phyloP scores from a whole-genome alignment of 2,888 invertebrate genomes.

The Aporophyla nigra region DNA sequence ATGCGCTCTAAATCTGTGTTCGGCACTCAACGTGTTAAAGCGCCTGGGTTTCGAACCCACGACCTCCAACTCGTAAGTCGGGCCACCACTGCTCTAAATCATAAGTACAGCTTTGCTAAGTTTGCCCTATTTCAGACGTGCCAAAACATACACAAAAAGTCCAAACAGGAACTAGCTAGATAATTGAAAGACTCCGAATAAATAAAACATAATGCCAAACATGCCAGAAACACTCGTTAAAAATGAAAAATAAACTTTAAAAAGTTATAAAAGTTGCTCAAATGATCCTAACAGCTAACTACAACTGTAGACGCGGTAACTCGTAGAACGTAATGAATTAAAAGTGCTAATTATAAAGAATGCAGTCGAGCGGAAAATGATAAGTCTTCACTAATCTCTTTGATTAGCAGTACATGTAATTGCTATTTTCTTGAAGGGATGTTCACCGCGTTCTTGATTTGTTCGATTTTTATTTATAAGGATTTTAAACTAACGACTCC shows the following conservation, averaged over 20 bases:
- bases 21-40: no score
- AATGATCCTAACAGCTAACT: slow-evolving; percentile 15
- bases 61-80: no score
- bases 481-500: not conserved
- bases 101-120: not conserved
- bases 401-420: slow-evolving; percentile 34
- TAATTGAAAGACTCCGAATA: slow-evolving; percentile 7
- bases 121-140: not conserved
- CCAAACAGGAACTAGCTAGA: slow-evolving; percentile 1
- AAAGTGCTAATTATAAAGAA: slow-evolving; percentile 56
- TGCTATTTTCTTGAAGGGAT: slow-evolving; percentile 32
- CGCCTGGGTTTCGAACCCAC: no score
- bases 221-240: slow-evolving; percentile 6
- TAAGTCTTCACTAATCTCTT: slow-evolving; percentile 58
- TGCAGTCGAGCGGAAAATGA: slow-evolving; percentile 66
- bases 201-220: slow-evolving; percentile 27
- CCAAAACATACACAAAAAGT: not conserved
- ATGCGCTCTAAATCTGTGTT: no score
- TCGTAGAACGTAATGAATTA: slow-evolving; percentile 55
- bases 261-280: slow-evolving; percentile 19
- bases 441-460: slow-evolving; percentile 23
- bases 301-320: slow-evolving; percentile 24
- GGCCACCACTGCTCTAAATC: no score
- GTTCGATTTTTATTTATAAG: not conserved
- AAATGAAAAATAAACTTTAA: not conserved